Evolutionary conservation across 37 sponge, comb jelly and placozoan genomes (phyloP), one percentile per base, ranked within the genome.

Genomic region (Beroe ovata): DNA sequence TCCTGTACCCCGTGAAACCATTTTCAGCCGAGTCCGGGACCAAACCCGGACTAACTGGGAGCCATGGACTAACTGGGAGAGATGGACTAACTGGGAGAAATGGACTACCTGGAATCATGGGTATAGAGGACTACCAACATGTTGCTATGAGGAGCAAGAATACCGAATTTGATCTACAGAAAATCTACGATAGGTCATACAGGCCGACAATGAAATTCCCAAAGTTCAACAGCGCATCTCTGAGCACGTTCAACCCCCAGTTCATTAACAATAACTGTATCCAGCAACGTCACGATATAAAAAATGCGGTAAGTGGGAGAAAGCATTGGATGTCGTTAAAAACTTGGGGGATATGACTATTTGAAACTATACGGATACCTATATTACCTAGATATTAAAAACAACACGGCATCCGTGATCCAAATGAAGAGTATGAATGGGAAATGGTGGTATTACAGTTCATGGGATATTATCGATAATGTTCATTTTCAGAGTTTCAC

Each of bases 71-170:
- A n/a, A n/a, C n/a, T n/a, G n/a, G n/a, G n/a, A n/a, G n/a, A n/a
- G n/a, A n/a, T n/a, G n/a, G n/a, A n/a, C n/a, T n/a, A n/a, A n/a
- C n/a, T n/a, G n/a, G n/a, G n/a, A n/a, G n/a, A n/a, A n/a, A n/a
- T n/a, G 54, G 54, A 11, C 20, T 62, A 23, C 63, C 29, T n/a
- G 36, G 32, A 16, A 32, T 66, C 18, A 37, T 25, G 2, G 35
- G 69, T 34, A 66, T 66, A 33, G 69, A 66, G 69, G 36, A 66
- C 36, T 66, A 66, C 69, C 25, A 66, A 16, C 69, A 66, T 18
- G 25, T 66, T 0, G 69, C 69, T 18, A 2, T 66, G 36, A 34
- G 69, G 36, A 66, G 30, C 4, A 25, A 25, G 16, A 30, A 30
- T 1, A 3, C 2, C 4, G 69, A 66, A 16, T 4, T 66, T 2